A percentile compares a stretch with the other conserved stretches of the same genome.
Evolutionary conservation across 2,797 vertebrate genomes (phyloP).

Genomic region (Arctocebus calabarensis): DNA sequence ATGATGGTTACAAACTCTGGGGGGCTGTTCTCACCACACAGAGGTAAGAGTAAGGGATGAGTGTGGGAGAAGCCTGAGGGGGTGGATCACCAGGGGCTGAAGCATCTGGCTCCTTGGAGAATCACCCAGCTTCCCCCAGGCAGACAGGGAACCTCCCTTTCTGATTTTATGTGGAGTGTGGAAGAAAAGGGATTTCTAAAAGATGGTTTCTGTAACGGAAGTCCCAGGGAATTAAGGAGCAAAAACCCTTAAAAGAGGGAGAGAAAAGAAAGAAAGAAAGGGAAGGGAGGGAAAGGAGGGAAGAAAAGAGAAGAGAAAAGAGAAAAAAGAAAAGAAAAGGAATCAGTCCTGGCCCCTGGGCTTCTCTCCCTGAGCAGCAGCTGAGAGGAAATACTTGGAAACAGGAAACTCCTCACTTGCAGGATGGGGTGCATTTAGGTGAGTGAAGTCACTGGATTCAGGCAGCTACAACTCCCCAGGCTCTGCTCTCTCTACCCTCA

Average conservation of each 20-base stretch:
- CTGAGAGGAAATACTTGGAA: neutral
- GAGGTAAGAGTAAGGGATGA: neutral
- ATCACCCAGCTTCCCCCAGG: neutral
- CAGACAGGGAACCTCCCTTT: neutral
- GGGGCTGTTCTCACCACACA: too few relatives aligned
- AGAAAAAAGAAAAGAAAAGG: neutral
- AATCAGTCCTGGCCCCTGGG: neutral
- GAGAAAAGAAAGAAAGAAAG: neutral
- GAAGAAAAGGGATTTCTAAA: neutral
- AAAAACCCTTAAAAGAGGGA: neutral
- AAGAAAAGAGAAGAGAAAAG: neutral
- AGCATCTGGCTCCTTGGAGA: neutral
- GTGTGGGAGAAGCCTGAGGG: neutral
- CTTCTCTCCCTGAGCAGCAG: neutral
- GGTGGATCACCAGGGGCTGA: too few relatives aligned
- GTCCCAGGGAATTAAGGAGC: neutral
- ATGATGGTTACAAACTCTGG: too few relatives aligned
- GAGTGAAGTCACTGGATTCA: rapidly evolving
- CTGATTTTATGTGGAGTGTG: neutral
- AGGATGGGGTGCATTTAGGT: neutral
- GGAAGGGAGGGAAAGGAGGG: too few relatives aligned
- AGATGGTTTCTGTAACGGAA: neutral
- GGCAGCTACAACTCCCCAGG: neutral
- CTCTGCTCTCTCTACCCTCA: neutral
- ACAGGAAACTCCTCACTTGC: neutral